phyloP scores from a whole-genome alignment of 1,140 invertebrate genomes.

The Chironomus tepperi region DNA sequence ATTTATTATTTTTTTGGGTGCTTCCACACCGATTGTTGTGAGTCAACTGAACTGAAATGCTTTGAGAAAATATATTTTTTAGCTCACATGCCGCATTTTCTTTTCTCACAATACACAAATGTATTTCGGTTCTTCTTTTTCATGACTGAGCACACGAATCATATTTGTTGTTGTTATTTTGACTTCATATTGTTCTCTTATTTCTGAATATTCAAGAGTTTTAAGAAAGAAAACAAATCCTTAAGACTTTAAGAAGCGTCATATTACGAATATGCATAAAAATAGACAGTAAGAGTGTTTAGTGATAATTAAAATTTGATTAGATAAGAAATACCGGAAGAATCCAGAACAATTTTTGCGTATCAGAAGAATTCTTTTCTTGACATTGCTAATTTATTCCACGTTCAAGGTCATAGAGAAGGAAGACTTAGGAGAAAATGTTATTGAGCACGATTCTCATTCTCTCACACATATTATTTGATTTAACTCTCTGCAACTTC shows the following conservation, averaged over 20 bases:
- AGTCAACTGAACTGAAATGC: constrained; percentile 5
- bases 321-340: no score
- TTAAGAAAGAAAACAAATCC: neutral
- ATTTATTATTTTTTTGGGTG: neutral
- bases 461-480: no score
- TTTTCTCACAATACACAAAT: neutral
- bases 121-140: neutral
- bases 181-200: neutral
- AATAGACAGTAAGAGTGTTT: no score
- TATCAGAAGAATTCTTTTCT: neutral
- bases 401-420: neutral
- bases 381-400: neutral
- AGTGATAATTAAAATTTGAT: no score
- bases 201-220: neutral
- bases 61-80: constrained; percentile 19
- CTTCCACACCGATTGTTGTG: constrained; percentile 19
- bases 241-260: neutral
- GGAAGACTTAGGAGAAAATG: neutral
- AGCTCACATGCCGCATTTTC: constrained; percentile 2
- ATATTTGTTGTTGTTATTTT: neutral
- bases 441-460: no score
- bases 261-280: neutral
- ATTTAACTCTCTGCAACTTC: no score
- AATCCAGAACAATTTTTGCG: neutral
- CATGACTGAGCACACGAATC: neutral